Evolutionary conservation across 2,113 vertebrate genomes (phyloP), one percentile per base, ranked within the genome.

Genomic region (Peromyscus californicus): DNA sequence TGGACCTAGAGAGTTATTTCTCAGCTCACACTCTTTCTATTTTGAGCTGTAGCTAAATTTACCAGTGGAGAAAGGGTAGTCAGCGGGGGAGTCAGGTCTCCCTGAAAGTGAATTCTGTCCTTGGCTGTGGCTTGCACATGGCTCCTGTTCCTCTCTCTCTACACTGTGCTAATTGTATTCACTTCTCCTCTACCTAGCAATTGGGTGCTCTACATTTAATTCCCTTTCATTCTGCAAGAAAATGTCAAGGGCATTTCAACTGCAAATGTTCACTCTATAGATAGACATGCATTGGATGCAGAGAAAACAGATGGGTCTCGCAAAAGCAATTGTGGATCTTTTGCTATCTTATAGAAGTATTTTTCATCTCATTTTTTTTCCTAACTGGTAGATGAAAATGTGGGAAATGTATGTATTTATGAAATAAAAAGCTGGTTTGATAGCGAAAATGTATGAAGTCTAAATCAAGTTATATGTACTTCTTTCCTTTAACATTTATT

Each of bases 221-320:
- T 93, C 22, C 63, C 19, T 90, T 91, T 86, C 90, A 83, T 86
- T 42, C 45, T 51, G 72, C 63, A 84, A 63, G 48, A 89, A 96
- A 89, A 97, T 90, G 88, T 90, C 96, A 96, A 97, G 95, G 83
- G 63, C 79, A 69, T 94, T 93, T 95, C 75, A 83, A 65, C 24
- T 19, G 13, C 78, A 92, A 92, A 84, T 19, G 16, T 69, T 83
- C 26, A 87, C 5, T 76, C 87, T 74, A 31, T 31, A 92, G 67
- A 70, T 45, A 87, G 72, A 74, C 12, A 13, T 17, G 5, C 22
- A 48, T 31, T 51, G 69, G 92, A 89, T 89, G 86, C 70, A 74
- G 10, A 61, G 78, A 94, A 85, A 76, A 91, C 51, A 85, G 76
- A 72, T 31, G 12, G 85, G 80, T 22, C 24, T 79, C 54, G 29